Percentiles rank a stretch among this genome's conserved stretches.
Evolutionary conservation across 2,113 vertebrate genomes (phyloP).

Genomic region (Prunella fulvescens): DNA sequence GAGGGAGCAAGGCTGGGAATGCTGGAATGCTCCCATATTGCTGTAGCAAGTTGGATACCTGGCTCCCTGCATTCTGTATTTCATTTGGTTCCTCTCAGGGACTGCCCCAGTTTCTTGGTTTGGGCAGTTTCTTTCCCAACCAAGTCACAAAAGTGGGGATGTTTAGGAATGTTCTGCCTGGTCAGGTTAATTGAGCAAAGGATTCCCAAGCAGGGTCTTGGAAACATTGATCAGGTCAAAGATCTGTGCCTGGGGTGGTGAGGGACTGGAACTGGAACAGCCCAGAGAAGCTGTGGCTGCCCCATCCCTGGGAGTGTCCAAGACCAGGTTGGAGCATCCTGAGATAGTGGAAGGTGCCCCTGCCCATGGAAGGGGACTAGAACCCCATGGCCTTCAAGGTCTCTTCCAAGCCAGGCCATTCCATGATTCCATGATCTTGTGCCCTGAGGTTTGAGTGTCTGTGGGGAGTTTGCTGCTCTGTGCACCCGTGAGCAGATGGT

Average conservation of each 20-base stretch:
- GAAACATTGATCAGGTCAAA: background rate
- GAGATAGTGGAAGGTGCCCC: background rate
- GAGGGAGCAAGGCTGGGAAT: background rate
- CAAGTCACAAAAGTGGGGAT: background rate
- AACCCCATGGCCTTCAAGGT: background rate
- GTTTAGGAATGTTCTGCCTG: background rate
- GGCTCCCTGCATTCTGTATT: background rate
- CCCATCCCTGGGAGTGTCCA: background rate
- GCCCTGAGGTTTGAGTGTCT: background rate
- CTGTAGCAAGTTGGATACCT: background rate
- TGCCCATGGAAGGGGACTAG: background rate
- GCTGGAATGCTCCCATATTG: background rate
- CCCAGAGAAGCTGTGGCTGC: background rate
- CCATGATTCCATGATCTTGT: background rate
- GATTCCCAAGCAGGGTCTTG: background rate
- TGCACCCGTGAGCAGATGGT: rapidly evolving
- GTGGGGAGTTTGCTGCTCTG: rapidly evolving
- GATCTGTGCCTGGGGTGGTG: background rate
- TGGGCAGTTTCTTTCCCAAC: background rate
- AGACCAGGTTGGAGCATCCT: background rate
- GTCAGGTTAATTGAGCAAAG: background rate
- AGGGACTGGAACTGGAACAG: background rate
- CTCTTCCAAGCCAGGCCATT: background rate
- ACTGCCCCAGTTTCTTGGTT: background rate
- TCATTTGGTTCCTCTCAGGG: background rate